Conservation (phyloP, 1,140 invertebrate genomes). For the Drosophila jambulina region DNA sequence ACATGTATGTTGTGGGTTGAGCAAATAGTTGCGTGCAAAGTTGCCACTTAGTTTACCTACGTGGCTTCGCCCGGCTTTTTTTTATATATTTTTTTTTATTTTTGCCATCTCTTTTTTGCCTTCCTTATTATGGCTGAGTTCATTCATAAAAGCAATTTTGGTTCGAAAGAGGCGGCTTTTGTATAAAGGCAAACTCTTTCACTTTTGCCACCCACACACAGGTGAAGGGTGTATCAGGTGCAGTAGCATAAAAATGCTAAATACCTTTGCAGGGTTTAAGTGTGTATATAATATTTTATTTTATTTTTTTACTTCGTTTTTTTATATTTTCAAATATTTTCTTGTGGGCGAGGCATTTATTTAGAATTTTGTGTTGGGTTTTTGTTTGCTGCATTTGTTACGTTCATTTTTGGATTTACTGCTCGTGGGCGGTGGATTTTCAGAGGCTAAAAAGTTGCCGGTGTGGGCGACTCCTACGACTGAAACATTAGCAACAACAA, state of each 20-base stretch:
- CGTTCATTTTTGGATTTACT: slow-evolving; percentile 67
- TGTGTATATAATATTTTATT: background rate
- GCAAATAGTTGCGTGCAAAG: slow-evolving; percentile 74
- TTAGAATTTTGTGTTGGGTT: slow-evolving; percentile 60
- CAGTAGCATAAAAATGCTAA: background rate
- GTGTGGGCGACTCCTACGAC: slow-evolving; percentile 49
- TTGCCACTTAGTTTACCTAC: slow-evolving; percentile 31
- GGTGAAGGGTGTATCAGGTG: slow-evolving; percentile 25
- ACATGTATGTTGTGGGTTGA: slow-evolving; percentile 24
- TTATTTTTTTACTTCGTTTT: slow-evolving; percentile 7
- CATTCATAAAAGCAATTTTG: slow-evolving; percentile 73
- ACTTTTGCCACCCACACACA: slow-evolving; percentile 45
- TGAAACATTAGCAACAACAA: slow-evolving; percentile 4
- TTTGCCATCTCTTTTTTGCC: slow-evolving; percentile 25
- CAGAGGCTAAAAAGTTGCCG: slow-evolving; percentile 36
- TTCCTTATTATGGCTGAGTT: slow-evolving; percentile 54
- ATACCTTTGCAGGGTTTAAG: background rate
- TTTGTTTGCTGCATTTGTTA: slow-evolving; percentile 53
- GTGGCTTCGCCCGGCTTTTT: background rate
- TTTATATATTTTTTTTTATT: background rate
- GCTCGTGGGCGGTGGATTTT: slow-evolving; percentile 59
- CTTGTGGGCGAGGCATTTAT: slow-evolving; percentile 64
- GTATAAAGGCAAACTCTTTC: slow-evolving; percentile 64
- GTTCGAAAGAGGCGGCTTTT: slow-evolving; percentile 42
- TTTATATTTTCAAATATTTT: slow-evolving; percentile 41